Percentiles rank a stretch among this genome's conserved stretches.
phyloP scores from a whole-genome alignment of 2,888 invertebrate species.

The Globia sparganii region DNA sequence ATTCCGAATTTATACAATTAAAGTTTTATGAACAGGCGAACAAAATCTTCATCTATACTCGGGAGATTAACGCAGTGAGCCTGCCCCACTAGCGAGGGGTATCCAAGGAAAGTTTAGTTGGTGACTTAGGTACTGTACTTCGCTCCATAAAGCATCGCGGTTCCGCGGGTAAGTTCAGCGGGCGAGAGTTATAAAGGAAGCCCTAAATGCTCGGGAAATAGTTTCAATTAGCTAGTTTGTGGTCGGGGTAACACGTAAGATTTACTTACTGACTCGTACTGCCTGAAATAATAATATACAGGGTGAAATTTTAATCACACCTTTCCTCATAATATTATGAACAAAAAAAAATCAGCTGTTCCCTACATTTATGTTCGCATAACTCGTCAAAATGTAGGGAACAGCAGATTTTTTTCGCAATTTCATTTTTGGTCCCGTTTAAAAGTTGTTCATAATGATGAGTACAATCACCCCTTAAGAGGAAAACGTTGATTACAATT shows the following conservation, averaged over 20 bases:
- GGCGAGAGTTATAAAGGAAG: conserved; percentile 72
- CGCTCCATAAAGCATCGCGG: conserved; percentile 63
- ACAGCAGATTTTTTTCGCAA: too few species aligned
- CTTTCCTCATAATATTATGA: too few species aligned
- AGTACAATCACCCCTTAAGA: too few species aligned
- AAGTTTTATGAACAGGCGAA: conserved; percentile 42
- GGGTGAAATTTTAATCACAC: too few species aligned
- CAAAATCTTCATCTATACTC: conserved; percentile 48
- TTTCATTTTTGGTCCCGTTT: too few species aligned
- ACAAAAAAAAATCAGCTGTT: too few species aligned
- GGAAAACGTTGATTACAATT: too few species aligned
- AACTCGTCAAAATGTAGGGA: too few species aligned
- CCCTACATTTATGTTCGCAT: too few species aligned
- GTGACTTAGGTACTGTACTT: conserved; percentile 65
- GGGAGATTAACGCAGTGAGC: conserved; percentile 60
- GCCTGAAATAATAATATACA: too few species aligned
- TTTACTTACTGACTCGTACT: conserved; percentile 42
- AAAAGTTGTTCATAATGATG: too few species aligned
- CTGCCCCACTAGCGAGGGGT: conserved; percentile 46
- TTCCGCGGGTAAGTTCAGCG: conserved; percentile 55
- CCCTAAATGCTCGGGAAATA: conserved; percentile 72
- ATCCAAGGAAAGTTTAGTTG: conserved; percentile 59
- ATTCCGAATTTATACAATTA: conserved; percentile 35
- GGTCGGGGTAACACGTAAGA: conserved; percentile 63
- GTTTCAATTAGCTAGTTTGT: conserved; percentile 77